Conservation (phyloP, 2,888 invertebrate genomes). For the Anthophora plumipes region DNA sequence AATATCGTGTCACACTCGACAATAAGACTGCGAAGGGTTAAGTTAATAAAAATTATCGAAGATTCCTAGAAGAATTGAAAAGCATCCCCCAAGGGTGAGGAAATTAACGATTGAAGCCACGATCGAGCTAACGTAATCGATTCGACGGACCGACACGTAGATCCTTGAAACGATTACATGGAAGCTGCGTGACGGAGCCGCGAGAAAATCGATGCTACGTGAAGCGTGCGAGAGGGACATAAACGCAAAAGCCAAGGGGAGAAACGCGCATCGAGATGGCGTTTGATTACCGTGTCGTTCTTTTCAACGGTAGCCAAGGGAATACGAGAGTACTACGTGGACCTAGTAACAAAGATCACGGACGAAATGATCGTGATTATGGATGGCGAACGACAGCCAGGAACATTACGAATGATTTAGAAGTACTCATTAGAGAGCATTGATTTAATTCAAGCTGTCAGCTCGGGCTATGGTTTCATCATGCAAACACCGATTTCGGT, state of each 20-base stretch:
- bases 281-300: conserved; percentile 37
- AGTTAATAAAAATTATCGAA: no score
- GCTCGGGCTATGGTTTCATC: background rate
- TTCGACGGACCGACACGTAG: conserved; percentile 7
- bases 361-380: conserved; percentile 41
- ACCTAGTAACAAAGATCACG: conserved; percentile 19
- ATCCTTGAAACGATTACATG: conserved; percentile 6
- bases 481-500: conserved; percentile 8
- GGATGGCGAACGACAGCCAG: conserved; percentile 29
- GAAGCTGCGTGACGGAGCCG: background rate
- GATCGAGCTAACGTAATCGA: background rate
- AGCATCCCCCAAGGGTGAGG: no score
- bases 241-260: background rate
- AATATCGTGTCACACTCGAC: no score
- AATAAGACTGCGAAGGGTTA: no score
- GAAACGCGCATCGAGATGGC: background rate
- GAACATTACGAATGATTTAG: conserved; percentile 33
- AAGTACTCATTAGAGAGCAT: conserved; percentile 39
- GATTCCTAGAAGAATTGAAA: no score
- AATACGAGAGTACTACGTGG: background rate
- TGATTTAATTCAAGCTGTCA: conserved; percentile 15
- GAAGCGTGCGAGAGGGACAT: background rate
- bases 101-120: no score
- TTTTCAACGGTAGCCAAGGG: conserved; percentile 24
- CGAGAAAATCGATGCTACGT: conserved; percentile 6